Evolutionary conservation across 2,797 vertebrate species (phyloP).

Genomic region (Hephaestus fuliginosus): DNA sequence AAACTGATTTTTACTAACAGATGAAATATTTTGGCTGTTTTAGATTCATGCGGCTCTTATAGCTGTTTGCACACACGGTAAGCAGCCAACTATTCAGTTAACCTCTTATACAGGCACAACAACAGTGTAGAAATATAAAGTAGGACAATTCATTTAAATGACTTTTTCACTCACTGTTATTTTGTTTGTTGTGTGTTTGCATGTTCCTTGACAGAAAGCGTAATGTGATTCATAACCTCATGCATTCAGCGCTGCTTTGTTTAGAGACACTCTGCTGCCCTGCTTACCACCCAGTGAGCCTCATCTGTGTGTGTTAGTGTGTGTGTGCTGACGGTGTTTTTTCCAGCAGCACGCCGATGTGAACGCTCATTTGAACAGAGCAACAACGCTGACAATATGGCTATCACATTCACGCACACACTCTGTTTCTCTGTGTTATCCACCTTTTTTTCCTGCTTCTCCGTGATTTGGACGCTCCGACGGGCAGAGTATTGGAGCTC

Average conservation of each 20-base stretch:
- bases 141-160: neutral
- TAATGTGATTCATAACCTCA: conserved; percentile 28
- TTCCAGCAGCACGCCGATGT: conserved; percentile 41
- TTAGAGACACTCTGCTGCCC: conserved; percentile 31
- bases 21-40: neutral
- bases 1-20: neutral
- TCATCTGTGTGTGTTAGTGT: conserved; percentile 13
- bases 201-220: conserved; percentile 19
- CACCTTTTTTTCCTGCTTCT: conserved; percentile 15
- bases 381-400: conserved; percentile 13
- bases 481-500: conserved; percentile 62
- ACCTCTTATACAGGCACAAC: neutral
- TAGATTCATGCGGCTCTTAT: neutral
- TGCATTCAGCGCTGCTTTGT: conserved; percentile 10
- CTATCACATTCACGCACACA: conserved; percentile 7
- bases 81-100: neutral
- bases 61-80: neutral
- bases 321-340: conserved; percentile 37
- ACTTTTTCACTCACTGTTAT: neutral
- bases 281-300: conserved; percentile 32
- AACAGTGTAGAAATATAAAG: neutral
- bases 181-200: conserved; percentile 15
- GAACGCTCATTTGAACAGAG: conserved; percentile 46
- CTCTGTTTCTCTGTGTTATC: conserved; percentile 30
- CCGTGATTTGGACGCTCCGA: conserved; percentile 49